Evolutionary conservation across 37 sponge, comb jelly and placozoan genomes (phyloP), one percentile per base, ranked within the genome.

Genomic region (Petrosia ficiformis): DNA sequence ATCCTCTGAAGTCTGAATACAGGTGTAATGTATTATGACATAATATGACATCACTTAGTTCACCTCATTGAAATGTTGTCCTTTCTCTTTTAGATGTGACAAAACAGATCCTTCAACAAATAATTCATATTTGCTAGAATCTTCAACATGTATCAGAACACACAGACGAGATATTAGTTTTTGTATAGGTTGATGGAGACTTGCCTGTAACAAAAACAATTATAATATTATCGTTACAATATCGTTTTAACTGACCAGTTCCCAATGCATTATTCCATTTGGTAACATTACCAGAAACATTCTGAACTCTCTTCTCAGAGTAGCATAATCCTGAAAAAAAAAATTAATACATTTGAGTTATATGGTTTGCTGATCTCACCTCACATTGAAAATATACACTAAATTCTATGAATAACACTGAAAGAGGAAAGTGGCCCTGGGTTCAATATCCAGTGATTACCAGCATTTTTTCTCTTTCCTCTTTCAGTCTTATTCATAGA

Each of bases 91-190:
- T 31, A 42, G 28, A 24, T 44, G 52, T 71, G 91, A 76, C 14
- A 86, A 70, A 24, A 73, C 67, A 2, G 87, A 70, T 16, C 91
- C 91, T 48, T 86, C 87, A 57, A 91, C 76, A 37, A 58, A 78
- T n/a, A 91, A 72, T 26, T 36, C 28, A 72, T 86, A 91, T 21
- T 75, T 26, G 10, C 79, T 76, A 0, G 59, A 57, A 42, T 86
- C 32, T 4, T 82, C 91, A 11, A 65, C 35, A 40, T n/a, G 43
- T 39, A 76, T 48, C 67, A 81, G 39, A 16, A 57, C 56, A 72
- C 81, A 81, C 24, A 81, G 57, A 14, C 81, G 39, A 19, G 66
- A 39, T 24, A 72, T 81, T 34, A 81, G 32, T 67, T 81, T 81
- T 36, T 42, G 33, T 30, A 81, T 56, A 16, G 36, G 40, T 42